These are phyloP conservation scores for Buphagus erythrorhynchus DNA, from an alignment of 2,797 vertebrate genomes.

Conservation along the genomic window DNA sequence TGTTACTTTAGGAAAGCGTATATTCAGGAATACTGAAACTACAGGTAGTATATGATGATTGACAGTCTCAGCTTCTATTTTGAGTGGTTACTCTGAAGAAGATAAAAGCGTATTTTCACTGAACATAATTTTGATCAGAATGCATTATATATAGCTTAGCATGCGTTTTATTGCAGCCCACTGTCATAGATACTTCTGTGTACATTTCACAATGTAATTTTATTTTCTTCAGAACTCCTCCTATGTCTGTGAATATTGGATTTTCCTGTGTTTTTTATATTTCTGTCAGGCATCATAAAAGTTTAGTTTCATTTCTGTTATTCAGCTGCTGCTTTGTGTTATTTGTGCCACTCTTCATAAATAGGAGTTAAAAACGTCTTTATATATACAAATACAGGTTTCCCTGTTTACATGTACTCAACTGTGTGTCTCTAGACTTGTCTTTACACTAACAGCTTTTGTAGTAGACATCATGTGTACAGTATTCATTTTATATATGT, in stretches of 20 bases:
- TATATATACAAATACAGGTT: background rate
- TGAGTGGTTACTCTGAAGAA: background rate
- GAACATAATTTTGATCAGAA: background rate
- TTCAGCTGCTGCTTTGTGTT: background rate
- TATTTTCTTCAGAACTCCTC: background rate
- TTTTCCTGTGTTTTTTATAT: background rate
- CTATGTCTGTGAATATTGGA: background rate
- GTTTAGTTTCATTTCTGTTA: conserved; percentile 28
- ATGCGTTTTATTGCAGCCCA: background rate
- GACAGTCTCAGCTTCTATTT: background rate
- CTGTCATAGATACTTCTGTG: background rate
- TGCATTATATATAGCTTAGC: background rate
- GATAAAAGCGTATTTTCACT: background rate
- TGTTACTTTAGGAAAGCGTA: background rate
- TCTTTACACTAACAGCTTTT: conserved; percentile 59
- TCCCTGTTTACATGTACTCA: conserved; percentile 1
- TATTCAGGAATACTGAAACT: background rate
- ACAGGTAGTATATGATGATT: background rate
- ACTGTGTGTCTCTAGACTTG: conserved; percentile 19
- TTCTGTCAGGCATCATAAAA: background rate
- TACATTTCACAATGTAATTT: background rate
- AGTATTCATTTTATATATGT: conserved; percentile 76
- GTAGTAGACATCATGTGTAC: conserved; percentile 55
- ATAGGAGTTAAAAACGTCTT: conserved; percentile 22
- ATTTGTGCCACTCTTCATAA: conserved; percentile 2